These are phyloP conservation scores for Andrena fulva DNA, from an alignment of 2,888 invertebrate species.

Conservation along the genomic window DNA sequence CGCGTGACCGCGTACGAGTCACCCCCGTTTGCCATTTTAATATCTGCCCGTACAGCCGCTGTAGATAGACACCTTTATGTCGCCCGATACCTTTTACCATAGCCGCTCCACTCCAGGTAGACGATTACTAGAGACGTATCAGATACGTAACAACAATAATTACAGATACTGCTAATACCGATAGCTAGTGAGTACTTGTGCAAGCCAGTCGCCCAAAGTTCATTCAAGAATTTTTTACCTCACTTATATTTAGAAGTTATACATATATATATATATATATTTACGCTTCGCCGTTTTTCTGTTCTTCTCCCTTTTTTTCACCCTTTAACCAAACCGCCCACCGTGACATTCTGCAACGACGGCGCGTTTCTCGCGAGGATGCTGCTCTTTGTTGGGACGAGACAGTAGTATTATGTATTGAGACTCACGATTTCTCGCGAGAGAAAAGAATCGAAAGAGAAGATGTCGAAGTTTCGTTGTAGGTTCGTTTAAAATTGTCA, in stretches of 20 bases:
- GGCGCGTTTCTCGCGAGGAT: not conserved
- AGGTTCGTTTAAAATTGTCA: too few relatives aligned
- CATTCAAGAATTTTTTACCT: conserved; percentile 49
- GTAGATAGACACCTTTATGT: conserved; percentile 54
- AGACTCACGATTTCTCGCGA: too few relatives aligned
- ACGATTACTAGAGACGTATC: conserved; percentile 46
- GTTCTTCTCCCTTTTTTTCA: conserved; percentile 8
- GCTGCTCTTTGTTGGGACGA: too few relatives aligned
- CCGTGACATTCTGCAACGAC: conserved; percentile 73
- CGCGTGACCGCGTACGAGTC: conserved; percentile 36
- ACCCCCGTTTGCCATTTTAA: conserved; percentile 10
- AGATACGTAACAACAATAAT: conserved; percentile 57
- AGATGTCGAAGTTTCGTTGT: too few relatives aligned
- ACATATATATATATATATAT: conserved; percentile 14
- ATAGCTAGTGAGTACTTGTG: conserved; percentile 63
- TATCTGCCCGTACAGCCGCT: conserved; percentile 44
- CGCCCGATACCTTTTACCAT: conserved; percentile 36
- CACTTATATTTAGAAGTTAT: conserved; percentile 47
- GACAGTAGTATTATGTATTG: too few relatives aligned
- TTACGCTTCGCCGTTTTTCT: conserved; percentile 53
- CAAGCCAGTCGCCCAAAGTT: conserved; percentile 57
- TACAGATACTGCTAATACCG: conserved; percentile 55
- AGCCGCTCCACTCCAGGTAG: conserved; percentile 48
- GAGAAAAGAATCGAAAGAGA: too few relatives aligned
- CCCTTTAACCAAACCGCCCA: conserved; percentile 40